phyloP scores from a whole-genome alignment of 1,140 invertebrate genomes.

The Prorops nasuta region DNA sequence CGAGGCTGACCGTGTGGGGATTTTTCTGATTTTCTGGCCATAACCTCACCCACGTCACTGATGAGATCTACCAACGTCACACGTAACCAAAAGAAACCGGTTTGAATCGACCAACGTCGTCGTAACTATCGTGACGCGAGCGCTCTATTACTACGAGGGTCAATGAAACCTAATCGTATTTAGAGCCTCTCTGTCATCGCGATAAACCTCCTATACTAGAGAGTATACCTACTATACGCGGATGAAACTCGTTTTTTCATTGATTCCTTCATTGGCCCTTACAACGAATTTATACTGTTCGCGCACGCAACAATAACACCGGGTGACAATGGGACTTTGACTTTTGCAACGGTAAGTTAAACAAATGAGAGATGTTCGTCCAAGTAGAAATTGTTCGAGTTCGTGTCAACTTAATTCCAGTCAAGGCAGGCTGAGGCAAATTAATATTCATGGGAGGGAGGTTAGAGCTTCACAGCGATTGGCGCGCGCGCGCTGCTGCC shows the following conservation, averaged over 20 bases:
- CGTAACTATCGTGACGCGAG: constrained; percentile 5
- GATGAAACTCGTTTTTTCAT: neutral
- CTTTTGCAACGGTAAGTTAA: neutral
- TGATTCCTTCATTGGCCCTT: neutral
- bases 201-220: neutral
- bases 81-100: constrained; percentile 28
- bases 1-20: no score
- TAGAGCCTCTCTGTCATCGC: neutral
- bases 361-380: neutral
- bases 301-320: no score
- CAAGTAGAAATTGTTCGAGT: neutral
- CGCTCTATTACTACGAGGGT: neutral
- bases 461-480: constrained; percentile 12
- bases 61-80: constrained; percentile 27
- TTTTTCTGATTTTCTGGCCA: constrained; percentile 20
- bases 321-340: no score
- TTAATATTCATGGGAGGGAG: neutral
- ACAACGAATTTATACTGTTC: neutral
- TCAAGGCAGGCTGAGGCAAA: neutral
- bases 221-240: neutral
- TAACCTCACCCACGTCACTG: constrained; percentile 35
- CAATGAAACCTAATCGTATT: constrained; percentile 2
- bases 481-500: constrained; percentile 1
- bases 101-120: constrained; percentile 24
- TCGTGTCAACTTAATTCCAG: neutral